A percentile compares a stretch with the other conserved stretches of the same genome.
phyloP scores from a whole-genome alignment of 2,113 vertebrate genomes.

The Blennius ocellaris region DNA sequence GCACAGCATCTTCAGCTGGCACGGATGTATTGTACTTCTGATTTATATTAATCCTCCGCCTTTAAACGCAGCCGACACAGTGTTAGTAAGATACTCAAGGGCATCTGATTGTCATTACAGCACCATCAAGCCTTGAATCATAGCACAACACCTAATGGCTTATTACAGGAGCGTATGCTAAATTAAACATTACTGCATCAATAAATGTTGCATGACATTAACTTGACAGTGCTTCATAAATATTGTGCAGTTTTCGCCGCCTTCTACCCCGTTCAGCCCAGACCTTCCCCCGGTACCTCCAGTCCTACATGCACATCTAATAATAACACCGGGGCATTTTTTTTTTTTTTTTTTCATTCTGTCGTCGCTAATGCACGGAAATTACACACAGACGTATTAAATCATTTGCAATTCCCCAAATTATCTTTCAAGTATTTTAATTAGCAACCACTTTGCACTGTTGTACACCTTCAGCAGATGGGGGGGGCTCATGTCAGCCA shows the following conservation, averaged over 20 bases:
- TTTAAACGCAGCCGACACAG: constrained; percentile 44
- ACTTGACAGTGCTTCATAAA: constrained; percentile 81
- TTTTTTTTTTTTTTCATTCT: constrained; percentile 41
- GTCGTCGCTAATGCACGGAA: constrained; percentile 56
- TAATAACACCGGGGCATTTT: constrained; percentile 51
- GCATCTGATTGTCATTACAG: constrained; percentile 72
- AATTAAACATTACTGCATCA: constrained; percentile 82
- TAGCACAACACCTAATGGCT: constrained; percentile 76
- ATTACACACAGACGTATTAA: constrained; percentile 78
- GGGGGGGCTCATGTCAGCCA: constrained; percentile 72
- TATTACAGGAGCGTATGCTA: constrained; percentile 77
- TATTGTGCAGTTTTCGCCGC: constrained; percentile 70
- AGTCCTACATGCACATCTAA: constrained; percentile 30
- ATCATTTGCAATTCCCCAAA: constrained; percentile 78
- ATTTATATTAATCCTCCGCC: constrained; percentile 64
- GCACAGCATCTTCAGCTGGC: constrained; percentile 6
- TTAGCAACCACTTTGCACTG: constrained; percentile 77
- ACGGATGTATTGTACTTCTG: constrained; percentile 32
- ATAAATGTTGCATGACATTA: constrained; percentile 84
- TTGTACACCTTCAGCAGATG: constrained; percentile 77
- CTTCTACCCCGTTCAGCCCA: constrained; percentile 12
- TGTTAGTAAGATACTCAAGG: constrained; percentile 65
- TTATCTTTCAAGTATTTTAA: constrained; percentile 82
- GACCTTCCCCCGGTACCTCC: constrained; percentile 41
- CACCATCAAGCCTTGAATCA: constrained; percentile 70